Percentiles rank a stretch among this genome's conserved stretches.
Conservation (phyloP, 2,797 vertebrate species). For the Notolepis coatsorum region DNA sequence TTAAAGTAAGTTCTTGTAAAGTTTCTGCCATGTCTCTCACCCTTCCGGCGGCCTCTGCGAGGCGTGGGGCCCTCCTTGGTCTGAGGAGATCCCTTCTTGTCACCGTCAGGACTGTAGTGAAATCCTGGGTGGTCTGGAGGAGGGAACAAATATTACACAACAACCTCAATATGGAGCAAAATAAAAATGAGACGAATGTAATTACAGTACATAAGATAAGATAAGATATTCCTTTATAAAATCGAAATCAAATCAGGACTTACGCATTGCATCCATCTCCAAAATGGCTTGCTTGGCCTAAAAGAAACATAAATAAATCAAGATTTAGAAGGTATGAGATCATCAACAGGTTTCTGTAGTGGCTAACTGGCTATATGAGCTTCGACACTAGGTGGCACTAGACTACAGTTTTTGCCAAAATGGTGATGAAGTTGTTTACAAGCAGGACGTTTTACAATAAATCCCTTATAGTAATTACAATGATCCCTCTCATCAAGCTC, state of each 20-base stretch:
- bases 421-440: neutral
- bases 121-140: conserved; percentile 92
- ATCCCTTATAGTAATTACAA: conserved; percentile 8
- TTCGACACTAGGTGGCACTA: conserved; percentile 66
- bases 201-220: neutral
- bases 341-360: neutral
- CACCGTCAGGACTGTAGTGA: conserved; percentile 87
- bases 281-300: conserved; percentile 98
- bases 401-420: conserved; percentile 3
- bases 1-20: neutral
- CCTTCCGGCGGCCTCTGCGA: conserved; percentile 91
- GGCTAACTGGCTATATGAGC: fast-evolving
- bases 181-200: neutral
- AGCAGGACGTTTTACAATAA: conserved; percentile 1
- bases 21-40: conserved; percentile 79
- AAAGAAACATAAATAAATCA: conserved; percentile 54
- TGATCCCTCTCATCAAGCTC: conserved; percentile 29
- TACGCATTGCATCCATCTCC: conserved; percentile 97
- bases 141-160: neutral
- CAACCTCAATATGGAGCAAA: neutral
- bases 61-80: conserved; percentile 86
- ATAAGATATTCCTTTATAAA: neutral
- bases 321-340: neutral
- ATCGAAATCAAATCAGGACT: conserved; percentile 69
- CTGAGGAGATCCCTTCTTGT: conserved; percentile 79